Base-by-base conservation (phyloP, 2,113 vertebrate species). In the Talpa occidentalis region DNA sequence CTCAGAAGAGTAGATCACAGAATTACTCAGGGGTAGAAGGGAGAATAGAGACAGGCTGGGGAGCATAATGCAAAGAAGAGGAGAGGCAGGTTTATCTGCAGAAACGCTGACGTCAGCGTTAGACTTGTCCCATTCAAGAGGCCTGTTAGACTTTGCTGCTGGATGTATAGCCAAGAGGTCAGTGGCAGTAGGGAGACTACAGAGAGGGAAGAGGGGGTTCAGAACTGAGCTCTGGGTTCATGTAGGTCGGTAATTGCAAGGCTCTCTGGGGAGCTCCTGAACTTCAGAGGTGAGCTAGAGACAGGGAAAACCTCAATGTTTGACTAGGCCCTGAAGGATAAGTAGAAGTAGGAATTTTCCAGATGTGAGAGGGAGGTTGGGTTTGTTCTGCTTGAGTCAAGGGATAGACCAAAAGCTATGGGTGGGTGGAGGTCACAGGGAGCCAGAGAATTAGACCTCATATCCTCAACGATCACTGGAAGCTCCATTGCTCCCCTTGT, bases 301-400 rank as follows among this genome's bases (percentile, higher is more conserved):
- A 54, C 24, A 12, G 44, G 64, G 30, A 56, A 76, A n/a, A 10
- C 15, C 60, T 73, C 6, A 2, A 5, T 0, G n/a, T n/a, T 22
- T 52, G 60, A 14, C 22, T 0, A 5, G 11, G 8, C 35, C 17
- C 0, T 52, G 47, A 32, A 44, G 77, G 14, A 22, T 6, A n/a
- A 30, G 6, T 10, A 24, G 69, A 19, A 69, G 35, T 6, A 15
- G 5, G 3, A 32, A 19, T 72, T 37, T 93, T 32, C 49, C 85
- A 49, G 54, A 6, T 37, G 30, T 9, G 47, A 59, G 35, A 30
- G 84, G 24, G 40, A 78, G 26, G 21, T 0, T 56, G 32, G 4
- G 5, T 81, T 66, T 67, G 72, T 90, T 49, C 70, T 40, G 11
- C 5, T 10, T 37, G 52, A 52, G 26, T 72, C 26, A 5, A 78